These are phyloP conservation scores for Paraplagusia blochii DNA, from an alignment of 2,113 vertebrate genomes.

Conservation along the genomic window DNA sequence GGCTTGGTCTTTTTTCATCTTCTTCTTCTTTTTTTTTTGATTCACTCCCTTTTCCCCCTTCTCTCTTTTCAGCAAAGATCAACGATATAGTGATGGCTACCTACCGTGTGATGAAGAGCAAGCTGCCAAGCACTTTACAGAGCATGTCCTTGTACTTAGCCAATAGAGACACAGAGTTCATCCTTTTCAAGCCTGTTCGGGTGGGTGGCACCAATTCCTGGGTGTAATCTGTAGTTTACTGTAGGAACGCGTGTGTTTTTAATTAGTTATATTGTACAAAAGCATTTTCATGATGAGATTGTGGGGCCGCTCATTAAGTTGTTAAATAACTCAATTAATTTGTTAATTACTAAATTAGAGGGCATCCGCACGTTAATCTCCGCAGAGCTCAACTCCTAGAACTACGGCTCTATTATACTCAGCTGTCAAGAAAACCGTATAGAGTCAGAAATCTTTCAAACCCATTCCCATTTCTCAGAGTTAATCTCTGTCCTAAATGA, in stretches of 20 bases:
- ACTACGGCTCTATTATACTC: neutral
- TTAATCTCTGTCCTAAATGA: constrained; percentile 11
- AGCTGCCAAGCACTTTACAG: constrained; percentile 87
- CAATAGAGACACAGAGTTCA: constrained; percentile 97
- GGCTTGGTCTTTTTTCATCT: constrained; percentile 50
- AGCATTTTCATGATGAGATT: neutral
- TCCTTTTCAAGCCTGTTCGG: constrained; percentile 95
- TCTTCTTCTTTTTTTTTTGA: constrained; percentile 12
- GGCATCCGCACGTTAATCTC: neutral
- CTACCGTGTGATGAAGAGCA: constrained; percentile 91
- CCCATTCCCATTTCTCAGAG: neutral
- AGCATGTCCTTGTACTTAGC: constrained; percentile 96
- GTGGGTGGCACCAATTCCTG: constrained; percentile 75
- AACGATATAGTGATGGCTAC: constrained; percentile 87
- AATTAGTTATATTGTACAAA: constrained; percentile 6
- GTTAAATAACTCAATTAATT: constrained; percentile 1
- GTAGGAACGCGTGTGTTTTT: neutral
- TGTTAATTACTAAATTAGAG: constrained; percentile 1
- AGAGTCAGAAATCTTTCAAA: constrained; percentile 1
- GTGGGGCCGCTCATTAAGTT: constrained; percentile 3
- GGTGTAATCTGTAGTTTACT: constrained; percentile 12
- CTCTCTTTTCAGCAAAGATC: constrained; percentile 86
- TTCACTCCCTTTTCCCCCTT: constrained; percentile 1
- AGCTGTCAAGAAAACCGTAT: constrained; percentile 13
- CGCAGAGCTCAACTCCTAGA: neutral